Base-by-base conservation (phyloP, 2,797 vertebrate genomes). In the Muscicapa striata region DNA sequence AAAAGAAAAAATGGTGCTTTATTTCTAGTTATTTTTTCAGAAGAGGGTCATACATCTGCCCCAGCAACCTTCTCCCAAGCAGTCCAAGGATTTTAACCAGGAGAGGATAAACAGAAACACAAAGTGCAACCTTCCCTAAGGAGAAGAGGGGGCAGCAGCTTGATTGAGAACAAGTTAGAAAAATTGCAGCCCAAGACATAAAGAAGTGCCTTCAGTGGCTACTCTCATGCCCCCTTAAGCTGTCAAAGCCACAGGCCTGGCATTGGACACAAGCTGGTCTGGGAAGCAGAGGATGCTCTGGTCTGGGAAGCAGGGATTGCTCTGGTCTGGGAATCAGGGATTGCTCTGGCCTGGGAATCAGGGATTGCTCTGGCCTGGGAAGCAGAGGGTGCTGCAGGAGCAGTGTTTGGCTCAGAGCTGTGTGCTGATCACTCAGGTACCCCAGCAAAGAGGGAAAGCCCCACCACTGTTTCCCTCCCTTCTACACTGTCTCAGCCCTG, bases 191-290 rank as follows among this genome's bases (percentile, higher is more conserved):
- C 49, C 27, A 20, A 48, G 23, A 46, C 11, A 73, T 26, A 69
- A 81, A 84, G 13, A 72, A 43, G 6, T 48, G 5, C 62, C 19
- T 83, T 73, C 57, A 41, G 43, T 32, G 43, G 15, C 29, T 30
- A 2, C 32, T 58, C 13, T 59, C 17, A 30, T 20, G 46, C 34
- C 13, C 76, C 62, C 43, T 54, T 36, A 23, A 55, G 40, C 62
- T 23, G 46, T 57, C 46, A 64, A 48, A 83, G 43, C 30, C 46
- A 57, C 43, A 36, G 57, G n/a, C 7, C 2, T 29, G 66, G 61
- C 29, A 26, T 2, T 61, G 4, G 0, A 16, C 27, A 36, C 0
- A 0, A 73, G 40, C 54, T 5, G 62, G 30, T 13, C 66, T 48
- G 64, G 51, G 40, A 21, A 62, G 41, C 58, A 62, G 74, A 90